Percentiles rank a stretch among this genome's conserved stretches.
Evolutionary conservation across 2,113 vertebrate species (phyloP).

Genomic region (Hiodon tergisus): DNA sequence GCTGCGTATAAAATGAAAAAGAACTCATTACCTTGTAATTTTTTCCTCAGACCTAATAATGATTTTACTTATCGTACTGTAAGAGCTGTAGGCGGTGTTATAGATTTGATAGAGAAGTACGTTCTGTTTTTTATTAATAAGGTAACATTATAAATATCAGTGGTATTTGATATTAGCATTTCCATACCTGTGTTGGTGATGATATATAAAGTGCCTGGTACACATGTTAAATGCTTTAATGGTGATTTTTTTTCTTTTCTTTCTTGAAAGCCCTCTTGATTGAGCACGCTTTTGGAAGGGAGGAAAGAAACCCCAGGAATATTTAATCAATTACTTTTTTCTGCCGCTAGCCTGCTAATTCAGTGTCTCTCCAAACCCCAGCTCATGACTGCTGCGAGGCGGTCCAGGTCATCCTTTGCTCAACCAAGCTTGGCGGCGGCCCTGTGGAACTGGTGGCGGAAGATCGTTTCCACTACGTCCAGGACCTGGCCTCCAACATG

Average conservation of each 20-base stretch:
- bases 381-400: slow-evolving; percentile 90
- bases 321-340: not conserved
- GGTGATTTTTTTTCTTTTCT: not conserved
- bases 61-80: not conserved
- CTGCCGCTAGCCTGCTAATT: not conserved
- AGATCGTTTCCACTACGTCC: slow-evolving; percentile 76
- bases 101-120: slow-evolving; percentile 1
- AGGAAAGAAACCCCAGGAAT: too few species aligned
- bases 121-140: slow-evolving; percentile 10
- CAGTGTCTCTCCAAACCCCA: slow-evolving; percentile 37
- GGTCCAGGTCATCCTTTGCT: slow-evolving; percentile 81
- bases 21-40: not conserved
- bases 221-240: not conserved
- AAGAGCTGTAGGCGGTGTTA: too few species aligned
- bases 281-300: too few species aligned
- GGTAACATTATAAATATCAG: slow-evolving; percentile 2
- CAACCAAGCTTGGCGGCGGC: slow-evolving; percentile 57
- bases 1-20: not conserved
- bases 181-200: not conserved
- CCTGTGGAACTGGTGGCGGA: slow-evolving; percentile 66
- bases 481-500: slow-evolving; percentile 87
- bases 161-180: not conserved
- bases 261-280: too few species aligned
- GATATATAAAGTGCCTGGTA: not conserved
- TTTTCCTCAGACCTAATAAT: not conserved